These are phyloP conservation scores for Apis mellifera DNA, from an alignment of 1,140 invertebrate genomes.

Conservation along the genomic window Amel_HAv3.1 CM009942.2:9670001-9670500, in stretches of 20 bases:
- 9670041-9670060: no score
- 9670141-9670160: no score
- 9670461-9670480: not conserved
- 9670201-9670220: no score
- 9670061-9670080: no score
- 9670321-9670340: not conserved
- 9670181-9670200: no score
- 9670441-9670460: constrained; percentile 26
- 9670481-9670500: constrained; percentile 17
- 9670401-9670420: not conserved
- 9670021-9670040: not conserved
- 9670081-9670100: no score
- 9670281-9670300: not conserved
- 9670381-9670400: not conserved
- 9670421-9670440: not conserved
- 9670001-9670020: not conserved
- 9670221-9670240: not conserved
- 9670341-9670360: constrained; percentile 39
- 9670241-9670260: constrained; percentile 13
- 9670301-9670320: not conserved
- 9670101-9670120: no score
- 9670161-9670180: no score
- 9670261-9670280: constrained; percentile 11
- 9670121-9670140: no score
- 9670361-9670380: not conserved